phyloP scores from a whole-genome alignment of 1,140 invertebrate genomes.

The Nephila pilipes region DNA sequence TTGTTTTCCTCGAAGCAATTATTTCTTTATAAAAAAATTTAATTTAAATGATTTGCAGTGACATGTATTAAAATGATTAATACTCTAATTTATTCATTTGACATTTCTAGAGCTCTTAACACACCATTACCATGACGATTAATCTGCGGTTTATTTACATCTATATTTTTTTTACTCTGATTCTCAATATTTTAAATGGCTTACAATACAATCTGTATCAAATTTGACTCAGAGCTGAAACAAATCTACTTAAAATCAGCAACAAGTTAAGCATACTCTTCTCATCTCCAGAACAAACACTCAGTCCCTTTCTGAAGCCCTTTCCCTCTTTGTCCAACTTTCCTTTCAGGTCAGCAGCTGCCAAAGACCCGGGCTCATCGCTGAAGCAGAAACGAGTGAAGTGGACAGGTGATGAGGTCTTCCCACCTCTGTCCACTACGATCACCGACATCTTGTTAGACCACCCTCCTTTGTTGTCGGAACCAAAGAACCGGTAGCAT shows the following conservation, averaged over 20 bases:
- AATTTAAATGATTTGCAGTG: too few species aligned
- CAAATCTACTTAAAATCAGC: not conserved
- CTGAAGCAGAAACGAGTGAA: not conserved
- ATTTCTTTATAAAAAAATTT: too few species aligned
- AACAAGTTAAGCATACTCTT: not conserved
- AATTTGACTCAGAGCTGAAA: too few species aligned
- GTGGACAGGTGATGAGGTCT: conserved; percentile 11
- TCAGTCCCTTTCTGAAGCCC: not conserved
- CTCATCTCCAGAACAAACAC: not conserved
- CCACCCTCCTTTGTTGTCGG: not conserved
- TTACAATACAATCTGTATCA: too few species aligned
- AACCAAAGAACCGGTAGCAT: not conserved
- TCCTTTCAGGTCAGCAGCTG: conserved; percentile 1
- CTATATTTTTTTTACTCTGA: too few species aligned
- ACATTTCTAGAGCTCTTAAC: too few species aligned
- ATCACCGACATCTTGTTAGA: conserved; percentile 43
- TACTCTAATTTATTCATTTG: too few species aligned
- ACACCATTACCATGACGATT: too few species aligned
- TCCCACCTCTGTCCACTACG: conserved; percentile 25
- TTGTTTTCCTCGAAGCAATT: too few species aligned
- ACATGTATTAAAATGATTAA: too few species aligned
- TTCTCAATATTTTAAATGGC: too few species aligned
- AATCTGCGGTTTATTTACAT: too few species aligned
- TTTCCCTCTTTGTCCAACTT: conserved; percentile 22
- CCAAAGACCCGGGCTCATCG: conserved; percentile 2